Base-by-base conservation (phyloP, 2,797 vertebrate species). In the Siniperca undulata region DNA sequence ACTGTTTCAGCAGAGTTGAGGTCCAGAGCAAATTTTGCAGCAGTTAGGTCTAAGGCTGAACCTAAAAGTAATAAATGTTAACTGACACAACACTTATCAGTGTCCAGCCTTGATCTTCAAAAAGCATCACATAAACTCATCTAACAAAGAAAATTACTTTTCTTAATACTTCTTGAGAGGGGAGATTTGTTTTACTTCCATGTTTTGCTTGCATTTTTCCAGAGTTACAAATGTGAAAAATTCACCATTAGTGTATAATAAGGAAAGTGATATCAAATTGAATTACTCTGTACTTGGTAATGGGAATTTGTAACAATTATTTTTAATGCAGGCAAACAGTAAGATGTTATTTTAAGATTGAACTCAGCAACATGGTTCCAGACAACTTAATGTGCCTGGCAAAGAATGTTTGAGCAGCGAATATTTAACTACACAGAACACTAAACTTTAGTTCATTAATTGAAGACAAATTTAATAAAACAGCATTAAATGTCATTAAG, bases 1-100 rank as follows among this genome's bases (percentile, higher is more conserved):
- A 88, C 65, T 80, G 66, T 88, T 87, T 86, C 77, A 82, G 88
- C 70, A 82, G 58, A 84, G 27, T 72, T 84, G 61, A 84, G 58
- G 48, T 82, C 79, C 80, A 81, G 70, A 85, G 53, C 60, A 86
- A 70, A 83, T 74, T 48, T 75, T 62, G 74, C 38, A 80, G 74
- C 78, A 84, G 53, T 75, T 84, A 61, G 60, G 7, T 69, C 67
- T 84, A 67, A 71, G 16, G 40, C 14, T 78, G 36, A 81, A 68
- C 24, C 14, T 71, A 59, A 67, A 76, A 66, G 70, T 22, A 64
- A 55, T 56, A 27, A 55, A 48, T 52, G 3, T 65, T 56, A 64
- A 34, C 73, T 40, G 65, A 62, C 42, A 80, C 10, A 71, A 77
- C 36, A 83, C 30, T 48, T 44, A n/a, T 69, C 61, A 71, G 50